Evolutionary conservation across 2,888 invertebrate species (phyloP).

Genomic region (Hermaeophaga mercurialis): DNA sequence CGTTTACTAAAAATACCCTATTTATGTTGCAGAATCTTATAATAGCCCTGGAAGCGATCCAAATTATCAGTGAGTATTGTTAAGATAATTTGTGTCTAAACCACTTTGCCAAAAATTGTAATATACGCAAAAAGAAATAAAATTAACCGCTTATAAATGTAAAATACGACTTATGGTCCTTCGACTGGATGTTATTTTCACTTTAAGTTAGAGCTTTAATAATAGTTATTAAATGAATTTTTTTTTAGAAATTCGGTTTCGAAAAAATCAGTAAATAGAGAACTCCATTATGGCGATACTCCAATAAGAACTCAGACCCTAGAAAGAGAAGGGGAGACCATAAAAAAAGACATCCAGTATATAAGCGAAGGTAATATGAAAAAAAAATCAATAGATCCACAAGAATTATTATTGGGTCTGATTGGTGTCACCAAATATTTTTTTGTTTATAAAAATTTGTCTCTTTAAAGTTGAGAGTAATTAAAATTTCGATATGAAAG

Average conservation of each 20-base stretch:
- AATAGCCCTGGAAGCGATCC: slow-evolving; percentile 53
- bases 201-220: no score
- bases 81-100: slow-evolving; percentile 3
- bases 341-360: slow-evolving; percentile 49
- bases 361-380: slow-evolving; percentile 47
- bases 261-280: slow-evolving; percentile 50
- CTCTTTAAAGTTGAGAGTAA: no score
- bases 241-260: slow-evolving; percentile 10
- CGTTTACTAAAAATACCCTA: slow-evolving; percentile 29
- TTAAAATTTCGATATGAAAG: no score
- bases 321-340: slow-evolving; percentile 47
- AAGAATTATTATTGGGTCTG: no score
- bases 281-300: slow-evolving; percentile 53
- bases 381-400: no score
- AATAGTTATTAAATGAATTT: background rate
- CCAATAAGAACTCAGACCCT: slow-evolving; percentile 49
- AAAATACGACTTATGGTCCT: no score
- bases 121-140: background rate
- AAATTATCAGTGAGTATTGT: slow-evolving; percentile 52
- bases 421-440: no score
- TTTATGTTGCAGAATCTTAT: slow-evolving; percentile 54
- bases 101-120: slow-evolving; percentile 7
- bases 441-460: no score
- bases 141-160: background rate
- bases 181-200: no score